phyloP scores from a whole-genome alignment of 1,140 invertebrate species.

The Bombus cullumanus region DNA sequence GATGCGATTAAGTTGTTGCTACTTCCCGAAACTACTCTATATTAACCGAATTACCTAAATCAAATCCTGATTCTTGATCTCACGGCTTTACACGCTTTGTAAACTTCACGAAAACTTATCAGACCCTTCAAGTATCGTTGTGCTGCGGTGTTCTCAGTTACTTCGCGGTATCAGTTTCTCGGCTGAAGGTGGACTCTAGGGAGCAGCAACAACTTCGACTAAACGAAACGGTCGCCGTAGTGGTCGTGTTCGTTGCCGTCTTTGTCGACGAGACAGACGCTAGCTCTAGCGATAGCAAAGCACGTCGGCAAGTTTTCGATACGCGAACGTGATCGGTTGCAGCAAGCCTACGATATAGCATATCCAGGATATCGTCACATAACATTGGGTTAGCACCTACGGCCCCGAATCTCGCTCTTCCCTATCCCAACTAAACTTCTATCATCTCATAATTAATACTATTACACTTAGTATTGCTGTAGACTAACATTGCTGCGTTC shows the following conservation, averaged over 20 bases:
- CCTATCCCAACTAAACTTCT: neutral
- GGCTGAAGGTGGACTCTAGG: neutral
- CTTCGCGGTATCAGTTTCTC: neutral
- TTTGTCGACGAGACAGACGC: slow-evolving; percentile 19
- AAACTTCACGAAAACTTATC: no score
- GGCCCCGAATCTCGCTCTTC: slow-evolving; percentile 23
- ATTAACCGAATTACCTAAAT: neutral
- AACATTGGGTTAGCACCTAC: slow-evolving; percentile 37
- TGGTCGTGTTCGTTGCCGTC: neutral
- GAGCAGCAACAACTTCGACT: slow-evolving; percentile 36
- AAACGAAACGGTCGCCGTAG: neutral
- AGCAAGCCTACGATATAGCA: slow-evolving; percentile 82
- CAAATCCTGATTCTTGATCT: neutral
- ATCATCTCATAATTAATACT: neutral
- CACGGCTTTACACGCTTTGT: no score
- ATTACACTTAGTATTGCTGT: no score
- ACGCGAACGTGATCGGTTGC: slow-evolving; percentile 58
- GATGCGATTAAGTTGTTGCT: slow-evolving; percentile 21
- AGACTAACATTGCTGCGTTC: no score
- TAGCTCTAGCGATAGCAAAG: slow-evolving; percentile 16
- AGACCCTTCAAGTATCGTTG: neutral
- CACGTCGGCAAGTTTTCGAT: slow-evolving; percentile 30
- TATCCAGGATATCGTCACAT: slow-evolving; percentile 62
- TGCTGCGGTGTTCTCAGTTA: neutral
- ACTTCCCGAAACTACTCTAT: neutral